phyloP scores from a whole-genome alignment of 2,113 vertebrate genomes.

The Scopus umbretta region DNA sequence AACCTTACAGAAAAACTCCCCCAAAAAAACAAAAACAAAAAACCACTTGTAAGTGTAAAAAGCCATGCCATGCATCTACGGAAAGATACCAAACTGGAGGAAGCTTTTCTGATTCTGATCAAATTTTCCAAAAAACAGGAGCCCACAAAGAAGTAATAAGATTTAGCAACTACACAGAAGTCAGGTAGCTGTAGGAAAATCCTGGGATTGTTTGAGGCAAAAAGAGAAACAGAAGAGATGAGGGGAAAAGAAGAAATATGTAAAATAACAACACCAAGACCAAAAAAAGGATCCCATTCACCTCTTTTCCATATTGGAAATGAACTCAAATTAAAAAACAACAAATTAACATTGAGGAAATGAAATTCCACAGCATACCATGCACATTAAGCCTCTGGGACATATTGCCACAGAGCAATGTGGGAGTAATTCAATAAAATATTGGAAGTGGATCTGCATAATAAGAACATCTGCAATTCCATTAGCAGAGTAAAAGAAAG shows the following conservation, averaged over 20 bases:
- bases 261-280: background rate
- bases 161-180: background rate
- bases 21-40: too few species aligned
- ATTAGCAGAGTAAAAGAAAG: background rate
- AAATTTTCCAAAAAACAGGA: background rate
- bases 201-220: background rate
- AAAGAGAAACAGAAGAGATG: background rate
- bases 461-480: background rate
- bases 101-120: background rate
- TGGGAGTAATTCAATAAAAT: constrained; percentile 36
- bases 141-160: background rate
- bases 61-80: background rate
- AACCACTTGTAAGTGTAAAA: background rate
- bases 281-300: background rate
- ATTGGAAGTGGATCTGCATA: constrained; percentile 6
- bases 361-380: constrained; percentile 14
- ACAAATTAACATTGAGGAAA: constrained; percentile 39
- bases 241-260: background rate
- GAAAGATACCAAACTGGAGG: background rate
- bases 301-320: background rate
- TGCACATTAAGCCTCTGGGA: background rate
- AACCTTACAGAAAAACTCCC: background rate
- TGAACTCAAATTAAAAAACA: constrained; percentile 45
- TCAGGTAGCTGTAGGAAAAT: background rate
- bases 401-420: background rate